Base-by-base conservation (phyloP, 1,140 invertebrate genomes). In the Uloborus diversus region DNA sequence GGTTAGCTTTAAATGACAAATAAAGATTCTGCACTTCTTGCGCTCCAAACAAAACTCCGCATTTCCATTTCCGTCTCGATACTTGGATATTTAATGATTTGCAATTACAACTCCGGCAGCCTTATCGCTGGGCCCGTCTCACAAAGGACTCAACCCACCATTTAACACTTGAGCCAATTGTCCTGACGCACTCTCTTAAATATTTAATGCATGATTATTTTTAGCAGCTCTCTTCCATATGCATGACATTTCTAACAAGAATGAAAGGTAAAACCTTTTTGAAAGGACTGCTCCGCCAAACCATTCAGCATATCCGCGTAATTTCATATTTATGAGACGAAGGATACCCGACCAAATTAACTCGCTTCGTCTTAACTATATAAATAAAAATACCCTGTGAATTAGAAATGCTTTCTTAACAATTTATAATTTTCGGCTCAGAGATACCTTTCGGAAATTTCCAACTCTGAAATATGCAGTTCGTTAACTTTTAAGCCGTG, bases 41-140 rank as follows among this genome's bases (percentile, higher is more conserved):
- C 62, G 33, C 56, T n/a, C 37, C 37, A 23, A 59, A 37, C 66
- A 69, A 69, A 69, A 69, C 59, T 64, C 65, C 59, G 49, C 76
- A 59, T 79, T 69, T 79, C 64, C 65, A 59, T 79, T 79, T 42
- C 76, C 30, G 51, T 53, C 33, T 27, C 59, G 28, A 56, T 66
- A 56, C 47, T 51, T 69, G 76, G 76, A 79, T 79, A 79, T 79
- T 79, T 79, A 79, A 79, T 79, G 76, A 79, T 79, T 79, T 69
- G 76, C 65, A 79, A 68, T 79, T 79, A 69, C 64, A 51, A 69
- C 76, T 79, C 28, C 20, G 59, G 42, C 37, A 42, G 20, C 33
- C 73, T 65, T 78, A 78, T 78, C 73, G 53, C 71, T 14, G 9
- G 17, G 17, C 33, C 25, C 47, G 28, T 32, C 28, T 7, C 57